These are phyloP conservation scores for Planiliza haematocheilus DNA, from an alignment of 2,113 vertebrate genomes.

Conservation along the genomic window DNA sequence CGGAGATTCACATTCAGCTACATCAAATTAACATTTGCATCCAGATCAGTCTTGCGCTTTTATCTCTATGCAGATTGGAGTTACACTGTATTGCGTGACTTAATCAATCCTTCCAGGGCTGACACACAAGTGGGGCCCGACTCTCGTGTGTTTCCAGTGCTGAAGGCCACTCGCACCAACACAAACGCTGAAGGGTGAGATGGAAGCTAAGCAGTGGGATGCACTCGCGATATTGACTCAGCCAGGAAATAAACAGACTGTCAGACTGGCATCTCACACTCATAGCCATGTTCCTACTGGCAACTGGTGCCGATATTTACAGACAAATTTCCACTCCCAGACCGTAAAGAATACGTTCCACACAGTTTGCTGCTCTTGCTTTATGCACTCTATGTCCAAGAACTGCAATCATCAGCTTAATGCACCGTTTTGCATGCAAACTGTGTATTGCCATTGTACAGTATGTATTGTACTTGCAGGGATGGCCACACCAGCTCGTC, in stretches of 20 bases:
- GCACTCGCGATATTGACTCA: conserved; percentile 10
- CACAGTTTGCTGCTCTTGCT: neutral
- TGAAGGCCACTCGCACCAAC: conserved; percentile 4
- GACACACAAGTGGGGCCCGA: neutral
- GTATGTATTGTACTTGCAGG: no score
- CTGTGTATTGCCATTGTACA: no score
- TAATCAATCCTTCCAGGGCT: neutral
- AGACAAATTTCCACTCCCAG: neutral
- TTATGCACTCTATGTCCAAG: neutral
- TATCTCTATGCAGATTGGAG: neutral
- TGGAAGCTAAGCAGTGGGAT: conserved; percentile 7
- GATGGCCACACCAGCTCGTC: no score
- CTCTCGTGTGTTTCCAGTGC: neutral
- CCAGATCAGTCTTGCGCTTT: neutral
- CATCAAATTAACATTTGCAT: conserved; percentile 3
- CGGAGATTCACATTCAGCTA: neutral
- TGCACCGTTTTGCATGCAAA: no score
- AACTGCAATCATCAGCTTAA: no score
- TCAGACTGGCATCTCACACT: neutral
- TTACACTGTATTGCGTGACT: neutral
- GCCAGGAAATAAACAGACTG: conserved; percentile 21
- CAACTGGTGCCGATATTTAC: conserved; percentile 8
- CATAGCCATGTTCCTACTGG: neutral
- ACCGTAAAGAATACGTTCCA: neutral
- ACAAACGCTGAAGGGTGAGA: conserved; percentile 1